Evolutionary conservation across 2,797 vertebrate genomes (phyloP).

Genomic region (Glyptemys insculpta): DNA sequence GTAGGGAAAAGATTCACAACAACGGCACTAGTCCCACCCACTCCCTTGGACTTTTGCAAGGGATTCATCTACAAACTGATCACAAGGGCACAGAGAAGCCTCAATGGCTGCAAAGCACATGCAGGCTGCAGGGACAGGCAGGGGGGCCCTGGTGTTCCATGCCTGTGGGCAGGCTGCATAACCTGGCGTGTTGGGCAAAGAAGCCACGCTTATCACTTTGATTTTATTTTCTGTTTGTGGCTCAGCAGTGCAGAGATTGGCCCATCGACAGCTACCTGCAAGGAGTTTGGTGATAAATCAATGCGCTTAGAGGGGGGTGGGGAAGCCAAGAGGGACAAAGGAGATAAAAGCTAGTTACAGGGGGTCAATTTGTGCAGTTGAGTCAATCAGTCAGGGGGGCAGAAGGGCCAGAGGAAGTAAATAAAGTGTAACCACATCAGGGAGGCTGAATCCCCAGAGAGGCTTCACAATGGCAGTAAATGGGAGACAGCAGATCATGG

Average conservation of each 20-base stretch:
- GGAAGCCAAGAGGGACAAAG: background rate
- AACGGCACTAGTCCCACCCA: no score
- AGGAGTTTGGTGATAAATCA: slow-evolving; percentile 35
- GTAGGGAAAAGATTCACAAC: no score
- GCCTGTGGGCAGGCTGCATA: no score
- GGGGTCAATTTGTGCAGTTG: slow-evolving; percentile 14
- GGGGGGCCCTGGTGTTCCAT: no score
- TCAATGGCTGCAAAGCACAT: no score
- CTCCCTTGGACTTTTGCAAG: no score
- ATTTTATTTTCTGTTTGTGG: background rate
- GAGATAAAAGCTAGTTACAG: slow-evolving; percentile 44
- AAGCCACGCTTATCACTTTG: background rate
- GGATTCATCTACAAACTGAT: no score
- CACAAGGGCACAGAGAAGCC: no score
- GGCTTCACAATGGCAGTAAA: slow-evolving; percentile 51
- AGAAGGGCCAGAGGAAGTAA: background rate
- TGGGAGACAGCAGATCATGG: slow-evolving; percentile 73
- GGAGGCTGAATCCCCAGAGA: background rate
- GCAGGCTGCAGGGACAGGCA: no score
- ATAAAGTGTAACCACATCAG: background rate
- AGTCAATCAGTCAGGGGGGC: slow-evolving; percentile 27
- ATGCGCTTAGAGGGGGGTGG: background rate
- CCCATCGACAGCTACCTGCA: slow-evolving; percentile 12
- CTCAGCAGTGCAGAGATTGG: slow-evolving; percentile 32
- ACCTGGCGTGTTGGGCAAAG: background rate